Evolutionary conservation across 2,888 invertebrate genomes (phyloP).

Genomic region (Dicroscelio sp.): DNA sequence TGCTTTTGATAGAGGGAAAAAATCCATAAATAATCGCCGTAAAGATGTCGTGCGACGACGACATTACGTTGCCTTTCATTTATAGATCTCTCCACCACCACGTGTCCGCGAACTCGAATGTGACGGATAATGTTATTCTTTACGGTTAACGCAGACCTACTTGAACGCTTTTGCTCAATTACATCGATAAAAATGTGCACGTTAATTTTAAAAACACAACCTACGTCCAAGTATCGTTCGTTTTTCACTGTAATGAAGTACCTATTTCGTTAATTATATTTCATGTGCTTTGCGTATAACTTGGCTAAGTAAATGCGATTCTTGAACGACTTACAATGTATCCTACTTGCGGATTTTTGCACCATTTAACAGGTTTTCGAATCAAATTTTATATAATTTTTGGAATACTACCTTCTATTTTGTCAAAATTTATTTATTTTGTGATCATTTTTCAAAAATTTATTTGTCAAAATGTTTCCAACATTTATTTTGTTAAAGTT

Average conservation of each 20-base stretch:
- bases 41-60: conserved; percentile 56
- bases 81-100: conserved; percentile 58
- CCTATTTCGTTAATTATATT: conserved; percentile 39
- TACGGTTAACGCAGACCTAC: conserved; percentile 28
- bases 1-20: conserved; percentile 39
- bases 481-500: no score
- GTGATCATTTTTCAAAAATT: no score
- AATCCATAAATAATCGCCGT: conserved; percentile 62
- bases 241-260: conserved; percentile 46
- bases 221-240: conserved; percentile 21
- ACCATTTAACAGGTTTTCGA: no score
- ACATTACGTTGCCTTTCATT: conserved; percentile 61
- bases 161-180: conserved; percentile 59
- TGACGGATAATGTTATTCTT: conserved; percentile 50
- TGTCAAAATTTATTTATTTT: no score
- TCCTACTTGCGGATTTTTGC: background rate
- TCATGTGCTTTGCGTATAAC: conserved; percentile 28
- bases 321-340: background rate
- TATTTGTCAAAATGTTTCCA: no score
- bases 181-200: conserved; percentile 47
- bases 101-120: conserved; percentile 35
- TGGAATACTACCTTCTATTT: no score
- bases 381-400: no score
- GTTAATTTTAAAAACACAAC: conserved; percentile 47
- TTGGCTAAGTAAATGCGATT: conserved; percentile 38